Conservation (phyloP, 2,888 invertebrate genomes). For the Chirona hameri region DNA sequence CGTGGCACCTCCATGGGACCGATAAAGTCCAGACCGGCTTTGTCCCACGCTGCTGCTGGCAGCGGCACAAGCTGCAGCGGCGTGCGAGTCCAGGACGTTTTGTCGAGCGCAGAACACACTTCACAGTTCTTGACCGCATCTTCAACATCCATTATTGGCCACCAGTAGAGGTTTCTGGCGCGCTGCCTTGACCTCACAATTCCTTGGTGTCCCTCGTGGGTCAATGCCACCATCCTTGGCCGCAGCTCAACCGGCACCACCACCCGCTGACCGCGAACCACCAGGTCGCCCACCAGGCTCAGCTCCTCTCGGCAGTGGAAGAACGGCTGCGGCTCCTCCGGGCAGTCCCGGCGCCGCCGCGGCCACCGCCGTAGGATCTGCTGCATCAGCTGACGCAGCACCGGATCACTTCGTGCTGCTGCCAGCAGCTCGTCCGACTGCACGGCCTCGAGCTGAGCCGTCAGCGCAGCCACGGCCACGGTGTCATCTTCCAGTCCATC, state of each 20-base stretch:
- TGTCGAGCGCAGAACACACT: background rate
- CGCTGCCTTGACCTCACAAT: background rate
- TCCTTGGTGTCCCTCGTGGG: background rate
- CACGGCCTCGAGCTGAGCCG: background rate
- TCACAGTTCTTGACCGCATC: background rate
- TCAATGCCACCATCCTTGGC: background rate
- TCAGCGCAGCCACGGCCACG: background rate
- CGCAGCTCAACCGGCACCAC: background rate
- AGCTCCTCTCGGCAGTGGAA: background rate
- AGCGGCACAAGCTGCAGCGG: too few species aligned
- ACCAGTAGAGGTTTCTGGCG: background rate
- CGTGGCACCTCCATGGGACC: too few species aligned
- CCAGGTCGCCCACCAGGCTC: background rate
- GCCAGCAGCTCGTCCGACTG: background rate
- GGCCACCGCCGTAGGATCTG: background rate
- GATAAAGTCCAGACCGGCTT: too few species aligned
- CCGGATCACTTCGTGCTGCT: background rate
- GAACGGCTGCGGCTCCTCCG: background rate
- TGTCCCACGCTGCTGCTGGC: too few species aligned
- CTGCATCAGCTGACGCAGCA: background rate
- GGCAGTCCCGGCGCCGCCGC: background rate
- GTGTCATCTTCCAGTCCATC: background rate
- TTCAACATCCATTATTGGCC: background rate
- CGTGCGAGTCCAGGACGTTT: too few species aligned
- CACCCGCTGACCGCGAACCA: background rate